Percentiles rank a stretch among this genome's conserved stretches.
Conservation (phyloP, 2,113 vertebrate genomes). For the Phalacrocorax pelagicus region DNA sequence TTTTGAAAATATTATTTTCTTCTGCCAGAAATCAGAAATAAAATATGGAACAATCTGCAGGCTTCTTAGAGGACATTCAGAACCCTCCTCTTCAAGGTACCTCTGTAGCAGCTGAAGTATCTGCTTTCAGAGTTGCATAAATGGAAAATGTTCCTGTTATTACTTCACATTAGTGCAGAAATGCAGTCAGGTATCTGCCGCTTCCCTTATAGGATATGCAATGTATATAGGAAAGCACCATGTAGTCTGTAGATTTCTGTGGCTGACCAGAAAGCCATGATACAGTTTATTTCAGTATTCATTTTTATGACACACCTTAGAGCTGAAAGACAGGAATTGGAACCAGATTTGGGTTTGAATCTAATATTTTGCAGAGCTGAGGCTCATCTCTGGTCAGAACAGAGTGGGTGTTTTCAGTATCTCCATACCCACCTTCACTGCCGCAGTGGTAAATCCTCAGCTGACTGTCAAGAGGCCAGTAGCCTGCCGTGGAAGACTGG, state of each 20-base stretch:
- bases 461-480: background rate
- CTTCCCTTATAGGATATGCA: background rate
- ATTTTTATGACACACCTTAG: background rate
- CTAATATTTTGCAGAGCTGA: background rate
- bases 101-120: background rate
- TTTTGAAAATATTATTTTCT: background rate
- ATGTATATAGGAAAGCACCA: background rate
- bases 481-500: background rate
- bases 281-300: background rate
- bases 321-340: background rate
- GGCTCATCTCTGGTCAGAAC: background rate
- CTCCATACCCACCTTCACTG: background rate
- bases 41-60: background rate
- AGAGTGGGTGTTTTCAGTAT: background rate
- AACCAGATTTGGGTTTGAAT: background rate
- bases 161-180: background rate
- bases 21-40: background rate
- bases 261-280: background rate
- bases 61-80: background rate
- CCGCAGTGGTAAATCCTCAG: background rate
- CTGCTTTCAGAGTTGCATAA: background rate
- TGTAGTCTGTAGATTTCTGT: background rate
- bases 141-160: background rate
- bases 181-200: rapidly evolving
- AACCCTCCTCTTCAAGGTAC: background rate